Conservation (phyloP, 2,888 invertebrate species). For the Netelia melanura region DNA sequence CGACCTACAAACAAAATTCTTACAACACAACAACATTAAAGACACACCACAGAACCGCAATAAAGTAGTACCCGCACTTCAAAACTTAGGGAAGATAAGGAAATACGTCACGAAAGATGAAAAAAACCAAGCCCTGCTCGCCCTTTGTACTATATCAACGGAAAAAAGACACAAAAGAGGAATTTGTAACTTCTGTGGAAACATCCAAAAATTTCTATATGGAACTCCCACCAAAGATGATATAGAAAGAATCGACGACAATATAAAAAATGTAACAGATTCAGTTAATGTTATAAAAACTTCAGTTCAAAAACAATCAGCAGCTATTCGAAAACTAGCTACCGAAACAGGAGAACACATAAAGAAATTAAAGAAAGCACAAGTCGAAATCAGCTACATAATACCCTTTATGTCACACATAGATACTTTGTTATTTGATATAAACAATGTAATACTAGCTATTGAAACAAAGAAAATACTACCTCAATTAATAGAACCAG, state of each 20-base stretch:
- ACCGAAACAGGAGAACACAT: too few species aligned
- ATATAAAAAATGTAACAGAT: conserved; percentile 7
- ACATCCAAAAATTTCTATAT: conserved; percentile 15
- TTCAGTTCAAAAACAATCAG: too few species aligned
- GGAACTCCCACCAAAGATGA: conserved; percentile 13
- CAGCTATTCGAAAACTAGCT: too few species aligned
- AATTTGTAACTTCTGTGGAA: conserved; percentile 30
- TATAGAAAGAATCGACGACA: conserved; percentile 10
- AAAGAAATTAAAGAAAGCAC: too few species aligned
- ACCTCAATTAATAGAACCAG: too few species aligned
- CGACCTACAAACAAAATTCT: conserved; percentile 36
- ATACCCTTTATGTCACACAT: too few species aligned
- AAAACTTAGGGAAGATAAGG: conserved; percentile 35
- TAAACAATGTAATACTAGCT: too few species aligned
- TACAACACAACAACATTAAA: conserved; percentile 37
- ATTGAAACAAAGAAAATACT: too few species aligned
- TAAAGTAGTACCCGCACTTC: conserved; percentile 41
- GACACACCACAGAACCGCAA: conserved; percentile 28
- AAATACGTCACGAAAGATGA: conserved; percentile 16
- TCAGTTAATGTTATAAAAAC: neutral
- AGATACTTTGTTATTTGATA: too few species aligned
- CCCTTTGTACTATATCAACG: conserved; percentile 10
- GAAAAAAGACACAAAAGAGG: conserved; percentile 17
- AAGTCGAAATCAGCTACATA: too few species aligned
- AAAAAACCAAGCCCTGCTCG: neutral